These are phyloP conservation scores for Cydia amplana DNA, from an alignment of 1,140 invertebrate species.

Conservation along the genomic window DNA sequence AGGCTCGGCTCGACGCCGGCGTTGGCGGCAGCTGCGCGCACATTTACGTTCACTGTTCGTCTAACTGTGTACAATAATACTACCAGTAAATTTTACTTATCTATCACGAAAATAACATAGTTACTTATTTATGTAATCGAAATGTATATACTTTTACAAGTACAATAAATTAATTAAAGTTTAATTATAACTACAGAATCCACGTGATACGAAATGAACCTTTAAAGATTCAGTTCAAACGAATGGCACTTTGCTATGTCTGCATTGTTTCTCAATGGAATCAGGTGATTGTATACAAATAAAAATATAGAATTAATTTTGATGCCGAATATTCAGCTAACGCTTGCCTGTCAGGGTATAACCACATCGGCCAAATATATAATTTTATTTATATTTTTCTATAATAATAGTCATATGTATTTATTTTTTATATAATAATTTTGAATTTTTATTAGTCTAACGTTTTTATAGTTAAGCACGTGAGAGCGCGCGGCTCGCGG, in stretches of 20 bases:
- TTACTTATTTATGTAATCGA: constrained; percentile 69
- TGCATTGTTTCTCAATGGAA: constrained; percentile 64
- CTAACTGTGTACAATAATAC: constrained; percentile 60
- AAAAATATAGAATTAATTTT: constrained; percentile 73
- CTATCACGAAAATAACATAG: constrained; percentile 74
- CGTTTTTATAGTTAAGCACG: constrained; percentile 72
- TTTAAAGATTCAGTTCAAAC: constrained; percentile 55
- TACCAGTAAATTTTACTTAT: constrained; percentile 65
- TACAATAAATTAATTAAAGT: constrained; percentile 74
- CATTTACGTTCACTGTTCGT: constrained; percentile 34
- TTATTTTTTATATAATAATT: constrained; percentile 77
- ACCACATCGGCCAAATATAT: constrained; percentile 77
- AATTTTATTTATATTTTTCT: constrained; percentile 77
- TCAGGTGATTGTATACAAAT: constrained; percentile 47
- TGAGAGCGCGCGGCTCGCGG: constrained; percentile 42
- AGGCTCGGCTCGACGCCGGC: background rate
- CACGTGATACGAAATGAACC: constrained; percentile 58
- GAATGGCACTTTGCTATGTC: constrained; percentile 73
- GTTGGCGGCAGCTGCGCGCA: background rate
- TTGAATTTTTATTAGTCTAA: constrained; percentile 77
- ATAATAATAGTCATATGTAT: constrained; percentile 78
- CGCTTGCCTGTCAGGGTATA: constrained; percentile 77
- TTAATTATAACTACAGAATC: constrained; percentile 74
- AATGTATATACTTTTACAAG: constrained; percentile 67
- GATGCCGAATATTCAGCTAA: constrained; percentile 73